Evolutionary conservation across 2,797 vertebrate species (phyloP).

Genomic region (Centropyge bicolor): DNA sequence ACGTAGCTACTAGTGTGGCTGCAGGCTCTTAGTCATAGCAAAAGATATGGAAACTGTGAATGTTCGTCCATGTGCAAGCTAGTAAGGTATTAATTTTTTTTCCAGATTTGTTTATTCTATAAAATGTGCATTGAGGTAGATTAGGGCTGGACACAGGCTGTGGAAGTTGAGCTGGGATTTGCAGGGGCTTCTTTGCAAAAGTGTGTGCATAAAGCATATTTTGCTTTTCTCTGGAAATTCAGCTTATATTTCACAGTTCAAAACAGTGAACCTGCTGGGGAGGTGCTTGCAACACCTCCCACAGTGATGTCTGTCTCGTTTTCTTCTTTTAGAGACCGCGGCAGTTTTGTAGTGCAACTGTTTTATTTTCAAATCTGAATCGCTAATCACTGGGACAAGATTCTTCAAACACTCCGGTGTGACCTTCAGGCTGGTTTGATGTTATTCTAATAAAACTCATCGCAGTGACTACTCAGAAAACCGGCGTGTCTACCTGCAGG

Average conservation of each 20-base stretch:
- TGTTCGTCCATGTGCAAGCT: background rate
- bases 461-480: background rate
- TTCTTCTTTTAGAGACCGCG: background rate
- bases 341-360: background rate
- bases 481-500: background rate
- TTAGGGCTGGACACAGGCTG: background rate
- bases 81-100: background rate
- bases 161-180: background rate
- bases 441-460: slow-evolving; percentile 8
- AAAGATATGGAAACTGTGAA: background rate
- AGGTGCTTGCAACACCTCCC: background rate
- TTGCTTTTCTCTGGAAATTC: slow-evolving; percentile 1
- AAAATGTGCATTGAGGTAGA: background rate
- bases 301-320: background rate
- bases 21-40: background rate
- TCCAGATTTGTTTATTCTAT: background rate
- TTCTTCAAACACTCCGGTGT: background rate
- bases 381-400: background rate
- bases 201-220: background rate
- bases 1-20: background rate
- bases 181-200: background rate
- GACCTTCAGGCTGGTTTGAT: background rate
- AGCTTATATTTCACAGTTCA: background rate
- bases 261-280: background rate
- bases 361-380: background rate